phyloP scores from a whole-genome alignment of 2,113 vertebrate species.

The Dromaius novaehollandiae region DNA sequence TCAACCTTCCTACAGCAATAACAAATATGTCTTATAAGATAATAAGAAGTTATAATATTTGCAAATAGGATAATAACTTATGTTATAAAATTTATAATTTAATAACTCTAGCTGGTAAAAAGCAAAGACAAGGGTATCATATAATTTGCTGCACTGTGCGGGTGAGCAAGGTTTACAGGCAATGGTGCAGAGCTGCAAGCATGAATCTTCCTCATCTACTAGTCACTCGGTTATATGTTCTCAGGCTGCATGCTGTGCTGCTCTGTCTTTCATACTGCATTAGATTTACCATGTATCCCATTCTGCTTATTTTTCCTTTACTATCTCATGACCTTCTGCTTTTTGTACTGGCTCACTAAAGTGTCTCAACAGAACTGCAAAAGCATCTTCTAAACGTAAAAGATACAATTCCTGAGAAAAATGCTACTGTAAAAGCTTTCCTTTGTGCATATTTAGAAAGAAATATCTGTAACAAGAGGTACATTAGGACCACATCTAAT shows the following conservation, averaged over 20 bases:
- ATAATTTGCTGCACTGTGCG: background rate
- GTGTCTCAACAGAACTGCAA: background rate
- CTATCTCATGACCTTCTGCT: background rate
- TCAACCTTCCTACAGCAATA: conserved; percentile 11
- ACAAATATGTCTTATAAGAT: background rate
- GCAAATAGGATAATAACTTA: conserved; percentile 45
- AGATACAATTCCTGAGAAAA: background rate
- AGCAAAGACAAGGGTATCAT: background rate
- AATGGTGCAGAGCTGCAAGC: background rate
- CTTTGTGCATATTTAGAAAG: background rate
- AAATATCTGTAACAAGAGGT: background rate
- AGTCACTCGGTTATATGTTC: background rate
- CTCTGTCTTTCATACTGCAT: background rate
- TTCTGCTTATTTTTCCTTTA: background rate
- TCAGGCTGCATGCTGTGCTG: background rate
- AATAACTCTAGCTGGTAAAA: conserved; percentile 25
- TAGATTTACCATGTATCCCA: background rate
- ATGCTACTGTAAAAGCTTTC: background rate
- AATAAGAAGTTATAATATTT: conserved; percentile 43
- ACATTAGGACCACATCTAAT: background rate
- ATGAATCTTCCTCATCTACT: conserved; percentile 17
- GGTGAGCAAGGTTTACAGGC: background rate
- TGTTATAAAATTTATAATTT: conserved; percentile 51
- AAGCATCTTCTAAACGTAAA: conserved; percentile 6
- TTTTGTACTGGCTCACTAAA: background rate